phyloP scores from a whole-genome alignment of 2,888 invertebrate species.

The Flexamia atlantica region DNA sequence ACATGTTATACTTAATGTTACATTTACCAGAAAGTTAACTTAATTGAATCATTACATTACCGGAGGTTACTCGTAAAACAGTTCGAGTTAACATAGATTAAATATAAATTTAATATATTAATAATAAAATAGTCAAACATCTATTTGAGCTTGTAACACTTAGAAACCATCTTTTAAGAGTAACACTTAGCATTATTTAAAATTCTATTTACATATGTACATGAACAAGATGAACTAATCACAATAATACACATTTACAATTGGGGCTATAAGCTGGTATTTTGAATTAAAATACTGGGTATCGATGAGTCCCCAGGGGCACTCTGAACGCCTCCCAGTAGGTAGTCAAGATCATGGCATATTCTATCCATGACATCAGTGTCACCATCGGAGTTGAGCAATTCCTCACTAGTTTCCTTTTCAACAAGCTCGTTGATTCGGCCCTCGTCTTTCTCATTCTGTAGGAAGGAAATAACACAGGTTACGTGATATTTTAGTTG shows the following conservation, averaged over 20 bases:
- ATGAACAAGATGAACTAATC: neutral
- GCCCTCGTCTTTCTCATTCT: no score
- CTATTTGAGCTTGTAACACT: slow-evolving; percentile 5
- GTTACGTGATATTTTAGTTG: no score
- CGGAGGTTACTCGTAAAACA: neutral
- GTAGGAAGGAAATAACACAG: no score
- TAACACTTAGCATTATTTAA: slow-evolving; percentile 14
- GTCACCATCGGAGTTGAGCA: slow-evolving; percentile 63
- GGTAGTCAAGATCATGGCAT: slow-evolving; percentile 89
- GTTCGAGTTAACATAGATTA: neutral
- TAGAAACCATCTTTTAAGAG: neutral
- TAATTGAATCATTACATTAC: neutral
- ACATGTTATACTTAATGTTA: no score
- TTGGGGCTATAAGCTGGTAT: slow-evolving; percentile 45
- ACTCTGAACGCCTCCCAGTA: slow-evolving; percentile 81
- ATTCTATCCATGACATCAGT: slow-evolving; percentile 85
- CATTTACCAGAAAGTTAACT: neutral
- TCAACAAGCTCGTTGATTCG: neutral
- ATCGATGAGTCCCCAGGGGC: neutral
- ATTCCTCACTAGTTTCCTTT: neutral
- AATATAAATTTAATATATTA: neutral
- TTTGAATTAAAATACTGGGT: slow-evolving; percentile 27
- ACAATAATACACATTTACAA: neutral
- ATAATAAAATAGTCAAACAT: slow-evolving; percentile 29
- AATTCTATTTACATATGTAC: slow-evolving; percentile 27